Conservation (phyloP, 2,888 invertebrate genomes). For the Ganaspis brasiliensis region DNA sequence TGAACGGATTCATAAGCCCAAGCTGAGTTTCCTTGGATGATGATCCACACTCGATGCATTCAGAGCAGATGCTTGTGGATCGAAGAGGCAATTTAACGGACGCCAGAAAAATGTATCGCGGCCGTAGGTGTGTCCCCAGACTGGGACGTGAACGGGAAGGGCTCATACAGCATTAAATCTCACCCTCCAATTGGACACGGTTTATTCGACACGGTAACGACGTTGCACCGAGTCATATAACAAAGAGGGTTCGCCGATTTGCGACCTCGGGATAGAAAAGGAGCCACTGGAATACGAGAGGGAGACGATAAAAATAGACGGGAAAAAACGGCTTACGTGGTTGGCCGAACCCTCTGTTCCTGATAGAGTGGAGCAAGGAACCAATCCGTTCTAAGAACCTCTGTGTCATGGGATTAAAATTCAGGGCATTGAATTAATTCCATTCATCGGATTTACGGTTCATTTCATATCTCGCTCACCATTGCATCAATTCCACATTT, state of each 20-base stretch:
- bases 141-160: background rate
- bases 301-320: slow-evolving; percentile 45
- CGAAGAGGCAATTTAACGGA: slow-evolving; percentile 71
- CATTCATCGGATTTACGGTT: background rate
- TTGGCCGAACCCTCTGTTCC: slow-evolving; percentile 57
- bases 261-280: background rate
- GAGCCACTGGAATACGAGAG: background rate
- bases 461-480: background rate
- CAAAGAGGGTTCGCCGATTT: slow-evolving; percentile 17
- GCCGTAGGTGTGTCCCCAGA: slow-evolving; percentile 6
- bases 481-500: no score
- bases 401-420: slow-evolving; percentile 20
- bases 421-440: slow-evolving; percentile 2
- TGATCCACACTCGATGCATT: slow-evolving; percentile 9
- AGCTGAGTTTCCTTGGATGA: background rate
- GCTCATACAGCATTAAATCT: slow-evolving; percentile 37
- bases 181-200: slow-evolving; percentile 38
- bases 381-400: slow-evolving; percentile 1
- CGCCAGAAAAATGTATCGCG: slow-evolving; percentile 68
- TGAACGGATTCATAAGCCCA: background rate
- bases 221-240: slow-evolving; percentile 10
- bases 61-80: slow-evolving; percentile 66
- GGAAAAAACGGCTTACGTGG: slow-evolving; percentile 61
- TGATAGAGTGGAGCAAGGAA: background rate
- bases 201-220: slow-evolving; percentile 38